A percentile compares a stretch with the other conserved stretches of the same genome.
Conservation (phyloP, 2,113 vertebrate species). For the Chaetorhynchus papuensis region DNA sequence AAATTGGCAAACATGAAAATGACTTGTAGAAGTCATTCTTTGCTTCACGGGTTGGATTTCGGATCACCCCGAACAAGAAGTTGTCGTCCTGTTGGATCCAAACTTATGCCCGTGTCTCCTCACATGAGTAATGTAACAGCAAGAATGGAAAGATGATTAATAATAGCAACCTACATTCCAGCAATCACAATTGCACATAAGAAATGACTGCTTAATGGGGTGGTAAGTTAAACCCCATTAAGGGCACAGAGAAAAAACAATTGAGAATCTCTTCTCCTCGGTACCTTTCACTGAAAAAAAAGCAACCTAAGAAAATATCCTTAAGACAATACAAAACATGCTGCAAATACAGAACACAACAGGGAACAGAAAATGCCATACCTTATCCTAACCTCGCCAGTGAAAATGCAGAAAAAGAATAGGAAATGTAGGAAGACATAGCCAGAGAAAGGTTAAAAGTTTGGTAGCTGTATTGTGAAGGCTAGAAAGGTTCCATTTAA, state of each 20-base stretch:
- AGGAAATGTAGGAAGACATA: neutral
- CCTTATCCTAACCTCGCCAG: neutral
- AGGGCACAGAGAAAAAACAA: constrained; percentile 1
- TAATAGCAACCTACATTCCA: constrained; percentile 50
- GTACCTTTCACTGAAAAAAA: neutral
- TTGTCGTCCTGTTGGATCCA: neutral
- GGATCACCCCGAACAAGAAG: neutral
- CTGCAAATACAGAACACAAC: neutral
- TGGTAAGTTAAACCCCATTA: constrained; percentile 35
- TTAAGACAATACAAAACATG: neutral
- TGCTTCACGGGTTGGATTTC: neutral
- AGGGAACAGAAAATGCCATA: neutral
- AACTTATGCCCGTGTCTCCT: neutral
- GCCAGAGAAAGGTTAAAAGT: neutral
- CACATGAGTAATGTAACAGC: constrained; percentile 23
- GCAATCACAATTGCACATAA: constrained; percentile 51
- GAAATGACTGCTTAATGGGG: constrained; percentile 49
- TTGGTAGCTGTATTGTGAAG: neutral
- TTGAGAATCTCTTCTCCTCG: neutral
- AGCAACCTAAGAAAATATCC: neutral
- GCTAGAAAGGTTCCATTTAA: neutral
- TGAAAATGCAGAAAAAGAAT: neutral
- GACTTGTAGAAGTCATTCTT: constrained; percentile 29
- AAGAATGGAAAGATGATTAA: constrained; percentile 27
- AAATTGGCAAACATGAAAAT: constrained; percentile 30